Percentiles rank a stretch among this genome's conserved stretches.
These are phyloP conservation scores for Calliopsis andreniformis DNA, from an alignment of 1,140 invertebrate species.

Conservation along the genomic window DNA sequence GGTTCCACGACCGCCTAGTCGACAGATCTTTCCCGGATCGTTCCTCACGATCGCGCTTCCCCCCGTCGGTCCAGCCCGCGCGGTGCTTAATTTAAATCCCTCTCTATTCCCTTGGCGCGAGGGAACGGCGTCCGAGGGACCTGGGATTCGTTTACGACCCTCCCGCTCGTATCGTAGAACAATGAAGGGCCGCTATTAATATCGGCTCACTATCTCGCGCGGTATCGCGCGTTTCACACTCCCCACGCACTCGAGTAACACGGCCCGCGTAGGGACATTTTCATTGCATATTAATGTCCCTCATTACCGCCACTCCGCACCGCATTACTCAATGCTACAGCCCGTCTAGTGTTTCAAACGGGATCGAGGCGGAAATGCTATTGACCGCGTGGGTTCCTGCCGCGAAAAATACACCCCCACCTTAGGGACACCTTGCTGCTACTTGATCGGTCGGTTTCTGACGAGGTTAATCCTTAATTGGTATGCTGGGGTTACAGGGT, in stretches of 20 bases:
- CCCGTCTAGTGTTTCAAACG: conserved; percentile 76
- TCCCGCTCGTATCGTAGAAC: conserved; percentile 64
- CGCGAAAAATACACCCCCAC: conserved; percentile 37
- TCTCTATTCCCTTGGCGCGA: conserved; percentile 18
- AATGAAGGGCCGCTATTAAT: conserved; percentile 74
- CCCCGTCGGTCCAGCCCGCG: background rate
- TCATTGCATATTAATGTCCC: conserved; percentile 78
- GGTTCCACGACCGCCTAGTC: background rate
- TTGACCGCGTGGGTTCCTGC: conserved; percentile 55
- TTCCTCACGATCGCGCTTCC: conserved; percentile 12
- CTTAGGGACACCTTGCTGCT: background rate
- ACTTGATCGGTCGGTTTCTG: no score
- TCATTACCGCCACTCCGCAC: conserved; percentile 78
- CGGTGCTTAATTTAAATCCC: conserved; percentile 38
- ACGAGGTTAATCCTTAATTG: no score
- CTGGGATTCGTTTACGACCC: conserved; percentile 57
- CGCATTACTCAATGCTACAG: conserved; percentile 78
- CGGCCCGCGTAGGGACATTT: conserved; percentile 76
- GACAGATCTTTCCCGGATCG: conserved; percentile 8
- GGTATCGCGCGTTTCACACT: conserved; percentile 75
- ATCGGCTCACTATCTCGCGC: conserved; percentile 73
- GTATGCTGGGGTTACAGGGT: no score
- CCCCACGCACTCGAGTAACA: conserved; percentile 76
- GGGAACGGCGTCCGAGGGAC: conserved; percentile 6
- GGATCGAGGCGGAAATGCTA: conserved; percentile 66